A percentile compares a stretch with the other conserved stretches of the same genome.
phyloP scores from a whole-genome alignment of 2,113 vertebrate species.

The Siniperca knerii region DNA sequence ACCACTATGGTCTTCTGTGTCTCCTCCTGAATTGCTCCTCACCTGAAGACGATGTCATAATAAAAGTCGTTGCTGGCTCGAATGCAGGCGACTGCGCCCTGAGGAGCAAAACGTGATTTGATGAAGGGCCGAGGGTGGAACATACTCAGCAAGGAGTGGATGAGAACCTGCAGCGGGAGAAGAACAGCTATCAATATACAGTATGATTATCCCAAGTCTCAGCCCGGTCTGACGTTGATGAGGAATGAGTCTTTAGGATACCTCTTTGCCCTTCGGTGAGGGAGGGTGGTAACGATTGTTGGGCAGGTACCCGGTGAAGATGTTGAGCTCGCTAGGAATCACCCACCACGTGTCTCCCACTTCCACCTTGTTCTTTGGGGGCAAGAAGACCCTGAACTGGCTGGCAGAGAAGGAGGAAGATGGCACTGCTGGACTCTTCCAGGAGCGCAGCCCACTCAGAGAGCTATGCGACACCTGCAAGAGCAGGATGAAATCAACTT shows the following conservation, averaged over 20 bases:
- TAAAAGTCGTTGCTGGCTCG: conserved; percentile 92
- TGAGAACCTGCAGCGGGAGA: conserved; percentile 84
- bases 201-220: background rate
- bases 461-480: conserved; percentile 91
- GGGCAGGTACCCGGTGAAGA: conserved; percentile 96
- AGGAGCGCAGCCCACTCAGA: conserved; percentile 92
- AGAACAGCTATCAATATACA: background rate
- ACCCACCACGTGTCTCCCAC: conserved; percentile 95
- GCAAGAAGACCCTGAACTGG: conserved; percentile 93
- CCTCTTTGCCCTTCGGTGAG: conserved; percentile 93
- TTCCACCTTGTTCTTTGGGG: conserved; percentile 88
- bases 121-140: conserved; percentile 95
- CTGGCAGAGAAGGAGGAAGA: conserved; percentile 84
- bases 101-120: conserved; percentile 94
- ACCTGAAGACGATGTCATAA: conserved; percentile 94
- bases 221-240: too few relatives aligned
- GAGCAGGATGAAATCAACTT: background rate
- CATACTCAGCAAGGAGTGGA: conserved; percentile 94
- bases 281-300: conserved; percentile 98
- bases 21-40: conserved; percentile 46
- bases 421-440: conserved; percentile 87
- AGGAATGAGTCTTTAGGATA: conserved; percentile 56
- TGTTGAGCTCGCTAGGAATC: conserved; percentile 93
- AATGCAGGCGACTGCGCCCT: conserved; percentile 93
- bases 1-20: background rate